Percentiles rank a stretch among this genome's conserved stretches.
phyloP scores from a whole-genome alignment of 2,113 vertebrate species.

The Capreolus pygargus region DNA sequence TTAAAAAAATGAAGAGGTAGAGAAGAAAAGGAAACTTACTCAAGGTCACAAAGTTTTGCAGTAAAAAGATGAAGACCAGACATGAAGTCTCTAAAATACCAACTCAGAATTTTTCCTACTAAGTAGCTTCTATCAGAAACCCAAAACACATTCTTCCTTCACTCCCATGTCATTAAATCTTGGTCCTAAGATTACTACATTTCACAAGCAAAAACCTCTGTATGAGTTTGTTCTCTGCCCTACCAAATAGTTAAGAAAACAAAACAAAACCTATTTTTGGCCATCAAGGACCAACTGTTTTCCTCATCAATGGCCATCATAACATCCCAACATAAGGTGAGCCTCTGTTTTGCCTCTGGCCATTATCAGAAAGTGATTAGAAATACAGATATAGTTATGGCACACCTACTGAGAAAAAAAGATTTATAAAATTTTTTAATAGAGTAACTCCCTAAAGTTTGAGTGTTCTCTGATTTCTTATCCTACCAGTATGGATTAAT shows the following conservation, averaged over 20 bases:
- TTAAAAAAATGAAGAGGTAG: background rate
- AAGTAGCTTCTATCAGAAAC: background rate
- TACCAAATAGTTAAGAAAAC: background rate
- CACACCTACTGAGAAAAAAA: background rate
- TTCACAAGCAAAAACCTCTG: background rate
- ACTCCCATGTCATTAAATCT: background rate
- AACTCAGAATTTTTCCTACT: background rate
- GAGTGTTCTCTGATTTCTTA: background rate
- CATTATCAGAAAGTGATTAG: no score
- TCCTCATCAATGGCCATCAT: background rate
- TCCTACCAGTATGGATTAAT: background rate
- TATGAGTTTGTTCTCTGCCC: background rate
- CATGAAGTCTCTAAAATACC: background rate
- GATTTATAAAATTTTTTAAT: background rate
- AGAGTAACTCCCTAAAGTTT: background rate
- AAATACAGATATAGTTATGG: background rate
- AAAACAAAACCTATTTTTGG: background rate
- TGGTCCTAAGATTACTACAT: background rate
- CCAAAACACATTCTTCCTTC: background rate
- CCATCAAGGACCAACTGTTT: background rate
- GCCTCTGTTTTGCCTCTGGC: background rate
- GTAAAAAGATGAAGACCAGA: background rate
- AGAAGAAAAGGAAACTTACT: background rate
- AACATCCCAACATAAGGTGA: background rate
- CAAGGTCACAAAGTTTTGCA: background rate